Evolutionary conservation across 2,113 vertebrate species (phyloP).

Genomic region (Lamprotornis superbus): DNA sequence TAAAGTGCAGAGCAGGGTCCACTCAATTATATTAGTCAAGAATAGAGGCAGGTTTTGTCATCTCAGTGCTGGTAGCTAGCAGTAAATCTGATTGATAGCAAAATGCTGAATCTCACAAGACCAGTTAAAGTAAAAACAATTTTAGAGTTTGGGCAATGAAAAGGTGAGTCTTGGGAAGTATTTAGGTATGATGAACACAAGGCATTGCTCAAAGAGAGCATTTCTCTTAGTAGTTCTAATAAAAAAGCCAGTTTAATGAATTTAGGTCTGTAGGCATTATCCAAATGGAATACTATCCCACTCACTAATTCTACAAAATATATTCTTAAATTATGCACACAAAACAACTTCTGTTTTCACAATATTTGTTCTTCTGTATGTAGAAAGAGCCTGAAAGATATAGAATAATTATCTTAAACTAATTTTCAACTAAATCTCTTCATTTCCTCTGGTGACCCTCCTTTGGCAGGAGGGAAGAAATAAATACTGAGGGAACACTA

Average conservation of each 20-base stretch:
- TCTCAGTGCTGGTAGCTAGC: constrained; percentile 11
- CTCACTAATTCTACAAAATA: not conserved
- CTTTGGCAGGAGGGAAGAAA: not conserved
- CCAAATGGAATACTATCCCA: not conserved
- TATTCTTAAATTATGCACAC: not conserved
- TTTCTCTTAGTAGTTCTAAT: not conserved
- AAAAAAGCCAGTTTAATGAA: not conserved
- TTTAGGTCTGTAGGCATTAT: not conserved
- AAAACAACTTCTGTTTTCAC: not conserved
- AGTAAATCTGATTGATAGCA: not conserved
- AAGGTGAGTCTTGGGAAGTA: not conserved
- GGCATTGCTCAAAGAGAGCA: not conserved
- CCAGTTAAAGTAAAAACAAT: not conserved
- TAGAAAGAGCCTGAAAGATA: not conserved
- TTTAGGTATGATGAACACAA: not conserved
- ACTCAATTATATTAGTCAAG: constrained; percentile 2
- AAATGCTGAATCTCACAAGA: not conserved
- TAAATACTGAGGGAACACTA: not conserved
- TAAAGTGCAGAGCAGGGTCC: constrained; percentile 6
- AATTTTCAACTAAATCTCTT: not conserved
- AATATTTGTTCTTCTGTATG: not conserved
- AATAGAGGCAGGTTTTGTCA: constrained; percentile 42
- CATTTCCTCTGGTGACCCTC: not conserved
- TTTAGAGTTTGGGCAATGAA: not conserved
- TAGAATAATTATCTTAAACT: not conserved